Conservation (phyloP, 2,888 invertebrate species). For the Poecilobothrus nobilitatus region DNA sequence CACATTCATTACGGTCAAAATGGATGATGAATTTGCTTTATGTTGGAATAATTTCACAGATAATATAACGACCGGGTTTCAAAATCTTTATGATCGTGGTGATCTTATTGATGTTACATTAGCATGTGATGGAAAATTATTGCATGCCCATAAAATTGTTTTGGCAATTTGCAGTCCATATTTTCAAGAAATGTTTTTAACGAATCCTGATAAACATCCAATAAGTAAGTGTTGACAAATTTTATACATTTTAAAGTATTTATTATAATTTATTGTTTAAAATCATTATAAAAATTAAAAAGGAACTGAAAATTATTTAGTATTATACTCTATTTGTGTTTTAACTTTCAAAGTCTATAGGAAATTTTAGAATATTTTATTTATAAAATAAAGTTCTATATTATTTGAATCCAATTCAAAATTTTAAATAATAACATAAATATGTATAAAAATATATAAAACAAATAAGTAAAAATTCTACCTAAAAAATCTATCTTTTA, state of each 20-base stretch:
- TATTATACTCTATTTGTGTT: no score
- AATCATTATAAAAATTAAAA: not conserved
- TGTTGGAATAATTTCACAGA: constrained; percentile 46
- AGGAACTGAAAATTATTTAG: no score
- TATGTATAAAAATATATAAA: no score
- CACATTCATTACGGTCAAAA: constrained; percentile 20
- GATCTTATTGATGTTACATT: constrained; percentile 48
- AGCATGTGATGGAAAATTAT: constrained; percentile 46
- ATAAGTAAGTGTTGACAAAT: constrained; percentile 39
- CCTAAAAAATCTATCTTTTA: no score
- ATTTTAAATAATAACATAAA: no score
- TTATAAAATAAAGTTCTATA: no score
- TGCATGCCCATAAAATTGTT: constrained; percentile 48
- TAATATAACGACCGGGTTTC: constrained; percentile 44
- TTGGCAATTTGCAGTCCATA: constrained; percentile 48
- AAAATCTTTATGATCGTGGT: constrained; percentile 44
- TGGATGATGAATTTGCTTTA: constrained; percentile 45
- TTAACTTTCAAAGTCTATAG: no score
- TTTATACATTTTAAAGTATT: not conserved
- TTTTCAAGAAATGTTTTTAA: constrained; percentile 46
- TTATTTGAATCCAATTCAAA: no score
- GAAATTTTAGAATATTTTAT: no score
- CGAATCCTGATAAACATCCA: constrained; percentile 45
- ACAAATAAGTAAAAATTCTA: no score
- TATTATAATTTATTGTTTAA: not conserved